Percentiles rank a stretch among this genome's conserved stretches.
phyloP scores from a whole-genome alignment of 2,113 vertebrate species.

The Gymnobelideus leadbeateri region DNA sequence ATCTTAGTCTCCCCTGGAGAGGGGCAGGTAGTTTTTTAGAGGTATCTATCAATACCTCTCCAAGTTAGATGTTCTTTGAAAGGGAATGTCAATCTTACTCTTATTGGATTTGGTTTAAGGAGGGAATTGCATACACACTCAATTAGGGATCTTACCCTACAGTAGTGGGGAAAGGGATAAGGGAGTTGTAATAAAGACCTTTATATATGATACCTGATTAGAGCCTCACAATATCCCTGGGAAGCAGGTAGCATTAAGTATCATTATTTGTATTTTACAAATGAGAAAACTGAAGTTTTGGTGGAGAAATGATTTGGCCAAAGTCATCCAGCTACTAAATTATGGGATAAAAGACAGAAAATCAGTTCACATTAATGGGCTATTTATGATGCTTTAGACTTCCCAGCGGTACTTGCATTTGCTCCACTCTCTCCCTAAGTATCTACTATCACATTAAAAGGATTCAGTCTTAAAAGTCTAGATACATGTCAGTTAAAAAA shows the following conservation, averaged over 20 bases:
- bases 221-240: not conserved
- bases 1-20: not conserved
- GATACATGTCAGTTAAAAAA: not conserved
- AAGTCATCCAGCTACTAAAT: not conserved
- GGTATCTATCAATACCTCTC: not conserved
- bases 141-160: too few species aligned
- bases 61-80: not conserved
- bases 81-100: too few species aligned
- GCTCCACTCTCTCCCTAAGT: not conserved
- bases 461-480: not conserved
- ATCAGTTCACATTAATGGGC: not conserved
- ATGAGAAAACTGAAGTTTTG: not conserved
- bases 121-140: too few species aligned
- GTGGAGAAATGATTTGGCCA: not conserved
- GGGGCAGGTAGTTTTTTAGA: not conserved
- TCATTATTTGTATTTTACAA: not conserved
- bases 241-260: not conserved
- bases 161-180: too few species aligned
- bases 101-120: too few species aligned
- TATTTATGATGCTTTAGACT: not conserved
- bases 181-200: not conserved
- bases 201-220: not conserved
- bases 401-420: not conserved
- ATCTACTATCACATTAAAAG: not conserved
- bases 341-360: not conserved